Conservation (phyloP, 2,888 invertebrate species). For the Autographa pulchrina region DNA sequence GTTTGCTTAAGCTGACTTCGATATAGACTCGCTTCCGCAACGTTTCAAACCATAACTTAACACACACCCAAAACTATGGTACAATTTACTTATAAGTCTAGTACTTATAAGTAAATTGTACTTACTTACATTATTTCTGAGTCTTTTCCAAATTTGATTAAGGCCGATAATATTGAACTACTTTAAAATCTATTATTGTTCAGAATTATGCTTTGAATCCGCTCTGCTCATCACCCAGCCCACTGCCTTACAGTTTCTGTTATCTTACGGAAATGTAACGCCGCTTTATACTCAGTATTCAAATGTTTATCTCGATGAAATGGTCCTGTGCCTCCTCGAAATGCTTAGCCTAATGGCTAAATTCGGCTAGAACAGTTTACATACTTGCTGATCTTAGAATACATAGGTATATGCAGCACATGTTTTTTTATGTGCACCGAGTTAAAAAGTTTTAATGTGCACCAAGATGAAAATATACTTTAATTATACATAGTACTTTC, state of each 20-base stretch:
- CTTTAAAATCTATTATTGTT: not conserved
- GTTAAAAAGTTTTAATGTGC: not conserved
- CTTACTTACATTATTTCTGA: too few species aligned
- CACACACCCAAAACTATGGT: too few species aligned
- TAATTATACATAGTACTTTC: too few species aligned
- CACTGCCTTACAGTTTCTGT: conserved; percentile 27
- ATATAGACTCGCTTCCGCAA: too few species aligned
- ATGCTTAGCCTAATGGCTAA: conserved; percentile 23
- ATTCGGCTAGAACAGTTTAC: conserved; percentile 3
- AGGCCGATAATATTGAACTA: not conserved
- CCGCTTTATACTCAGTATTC: conserved; percentile 47
- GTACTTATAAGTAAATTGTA: too few species aligned
- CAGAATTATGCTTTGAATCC: not conserved
- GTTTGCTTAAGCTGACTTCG: too few species aligned
- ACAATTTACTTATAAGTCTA: too few species aligned
- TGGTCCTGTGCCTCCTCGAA: conserved; percentile 27
- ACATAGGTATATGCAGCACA: not conserved
- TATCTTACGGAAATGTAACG: conserved; percentile 48
- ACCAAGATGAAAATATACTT: too few species aligned
- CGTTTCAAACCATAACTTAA: too few species aligned
- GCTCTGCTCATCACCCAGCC: conserved; percentile 12
- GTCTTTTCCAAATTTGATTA: too few species aligned
- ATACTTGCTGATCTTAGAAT: conserved; percentile 1
- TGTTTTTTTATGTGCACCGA: not conserved
- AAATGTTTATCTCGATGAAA: conserved; percentile 50